phyloP scores from a whole-genome alignment of 2,113 vertebrate genomes.

The Pyrgilauda ruficollis region DNA sequence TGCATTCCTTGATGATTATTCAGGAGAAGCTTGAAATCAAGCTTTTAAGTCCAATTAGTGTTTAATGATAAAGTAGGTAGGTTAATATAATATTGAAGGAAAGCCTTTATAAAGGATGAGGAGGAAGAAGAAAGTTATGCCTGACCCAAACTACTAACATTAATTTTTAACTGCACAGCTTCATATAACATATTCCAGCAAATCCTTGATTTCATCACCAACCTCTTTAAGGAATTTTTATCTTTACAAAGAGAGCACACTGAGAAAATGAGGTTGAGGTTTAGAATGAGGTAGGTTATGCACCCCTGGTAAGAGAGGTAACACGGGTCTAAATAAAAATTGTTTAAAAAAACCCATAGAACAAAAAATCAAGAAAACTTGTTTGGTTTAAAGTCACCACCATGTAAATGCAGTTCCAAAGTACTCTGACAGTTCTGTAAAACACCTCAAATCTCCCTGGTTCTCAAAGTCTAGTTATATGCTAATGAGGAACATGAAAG shows the following conservation, averaged over 20 bases:
- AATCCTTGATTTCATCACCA: not conserved
- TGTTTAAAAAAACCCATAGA: fast-evolving
- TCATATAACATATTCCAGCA: not conserved
- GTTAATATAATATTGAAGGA: not conserved
- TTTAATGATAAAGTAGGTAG: not conserved
- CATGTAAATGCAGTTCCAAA: not conserved
- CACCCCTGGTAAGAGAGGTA: not conserved
- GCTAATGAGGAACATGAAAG: not conserved
- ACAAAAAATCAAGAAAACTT: not conserved
- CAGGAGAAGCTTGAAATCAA: slow-evolving; percentile 7
- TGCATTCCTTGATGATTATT: not conserved
- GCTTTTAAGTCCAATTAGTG: not conserved
- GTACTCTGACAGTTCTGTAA: not conserved
- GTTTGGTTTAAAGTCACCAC: not conserved
- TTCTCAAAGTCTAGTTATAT: not conserved
- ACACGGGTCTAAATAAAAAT: not conserved
- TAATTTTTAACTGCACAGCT: not conserved
- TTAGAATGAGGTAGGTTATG: not conserved
- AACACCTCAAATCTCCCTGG: not conserved
- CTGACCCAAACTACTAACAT: not conserved
- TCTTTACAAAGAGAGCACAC: not conserved
- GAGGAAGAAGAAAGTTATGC: not conserved
- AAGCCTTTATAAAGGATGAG: not conserved
- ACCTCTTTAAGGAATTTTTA: not conserved
- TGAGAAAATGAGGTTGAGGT: not conserved